Evolutionary conservation across 2,113 vertebrate genomes (phyloP), one percentile per base, ranked within the genome.

Genomic region (Choloepus hoffmanni): DNA sequence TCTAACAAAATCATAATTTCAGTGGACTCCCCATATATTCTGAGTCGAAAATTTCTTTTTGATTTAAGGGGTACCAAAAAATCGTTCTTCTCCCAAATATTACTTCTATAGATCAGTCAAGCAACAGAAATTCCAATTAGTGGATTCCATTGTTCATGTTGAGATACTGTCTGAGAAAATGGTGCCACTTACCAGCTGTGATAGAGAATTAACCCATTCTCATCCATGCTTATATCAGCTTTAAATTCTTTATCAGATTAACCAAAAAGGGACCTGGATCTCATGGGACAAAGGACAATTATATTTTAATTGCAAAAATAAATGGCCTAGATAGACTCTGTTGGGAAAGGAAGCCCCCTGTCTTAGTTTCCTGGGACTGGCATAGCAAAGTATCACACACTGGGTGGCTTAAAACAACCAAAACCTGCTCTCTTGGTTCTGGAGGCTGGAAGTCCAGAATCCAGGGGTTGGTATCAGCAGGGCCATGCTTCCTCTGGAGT

Each of bases 11-110:
- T 92, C 26, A 55, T 68, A 28, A 30, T 78, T 45, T 50, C 23
- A 74, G 10, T 28, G 19, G 50, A 72, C 28, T 86, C 50, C 43
- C 7, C 13, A 50, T 33, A 23, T 36, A 78, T 33, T 53, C 18
- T 76, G 48, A 89, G 36, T 70, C 77, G 33, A 16, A 3, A 55
- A 2, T 94, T 96, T 86, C n/a, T 50, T 50, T 86, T 96, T 81
- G 33, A 30, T 55, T 85, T 40, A 84, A 45, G 30, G 21, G 5
- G 1, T 11, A 84, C 60, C 55, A 68, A 93, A 90, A 60, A 1
- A 12, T 36, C 33, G 45, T 77, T 74, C n/a, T 89, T 76, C 73
- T n/a, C 19, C 26, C 50, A 89, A 68, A 67, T 85, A 77, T 77
- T 91, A 92, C 21, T 93, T 82, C 78, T 85, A 62, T 28, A 50